Conservation (phyloP, 2,888 invertebrate genomes). For the Parasteatoda lunata region DNA sequence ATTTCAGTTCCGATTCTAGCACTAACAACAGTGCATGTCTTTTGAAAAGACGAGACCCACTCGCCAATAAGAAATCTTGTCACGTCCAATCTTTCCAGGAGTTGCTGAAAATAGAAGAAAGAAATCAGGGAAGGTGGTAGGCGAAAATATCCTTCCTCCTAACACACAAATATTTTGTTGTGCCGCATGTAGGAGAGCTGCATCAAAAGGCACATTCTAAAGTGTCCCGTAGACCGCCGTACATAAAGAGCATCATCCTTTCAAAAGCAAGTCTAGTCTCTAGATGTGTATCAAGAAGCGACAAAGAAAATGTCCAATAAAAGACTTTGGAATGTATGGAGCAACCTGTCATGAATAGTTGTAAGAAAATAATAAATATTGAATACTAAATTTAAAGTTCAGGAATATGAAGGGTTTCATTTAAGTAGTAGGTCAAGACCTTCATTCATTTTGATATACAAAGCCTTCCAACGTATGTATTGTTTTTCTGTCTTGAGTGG, state of each 20-base stretch:
- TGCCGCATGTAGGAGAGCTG: background rate
- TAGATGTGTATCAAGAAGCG: background rate
- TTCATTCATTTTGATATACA: too few species aligned
- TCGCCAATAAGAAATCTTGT: slow-evolving; percentile 6
- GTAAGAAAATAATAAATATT: too few species aligned
- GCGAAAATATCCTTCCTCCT: slow-evolving; percentile 13
- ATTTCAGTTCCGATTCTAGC: background rate
- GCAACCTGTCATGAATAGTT: too few species aligned
- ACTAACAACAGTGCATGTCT: background rate
- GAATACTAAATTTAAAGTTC: too few species aligned
- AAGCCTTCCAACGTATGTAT: too few species aligned
- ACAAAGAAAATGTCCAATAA: background rate
- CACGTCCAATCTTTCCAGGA: slow-evolving; percentile 35
- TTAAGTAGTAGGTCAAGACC: too few species aligned
- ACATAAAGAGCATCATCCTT: background rate
- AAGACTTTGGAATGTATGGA: too few species aligned
- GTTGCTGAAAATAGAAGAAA: slow-evolving; percentile 21
- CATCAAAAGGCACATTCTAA: slow-evolving; percentile 44
- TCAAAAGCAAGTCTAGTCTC: background rate
- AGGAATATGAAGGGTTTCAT: too few species aligned
- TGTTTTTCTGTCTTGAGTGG: too few species aligned
- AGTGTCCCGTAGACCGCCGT: slow-evolving; percentile 26
- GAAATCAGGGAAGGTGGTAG: slow-evolving; percentile 2
- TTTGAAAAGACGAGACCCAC: background rate
- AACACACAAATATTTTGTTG: background rate